A percentile compares a stretch with the other conserved stretches of the same genome.
These are phyloP conservation scores for Hyposmocoma kahamanoa DNA, from an alignment of 1,140 invertebrate species.

Conservation along the genomic window DNA sequence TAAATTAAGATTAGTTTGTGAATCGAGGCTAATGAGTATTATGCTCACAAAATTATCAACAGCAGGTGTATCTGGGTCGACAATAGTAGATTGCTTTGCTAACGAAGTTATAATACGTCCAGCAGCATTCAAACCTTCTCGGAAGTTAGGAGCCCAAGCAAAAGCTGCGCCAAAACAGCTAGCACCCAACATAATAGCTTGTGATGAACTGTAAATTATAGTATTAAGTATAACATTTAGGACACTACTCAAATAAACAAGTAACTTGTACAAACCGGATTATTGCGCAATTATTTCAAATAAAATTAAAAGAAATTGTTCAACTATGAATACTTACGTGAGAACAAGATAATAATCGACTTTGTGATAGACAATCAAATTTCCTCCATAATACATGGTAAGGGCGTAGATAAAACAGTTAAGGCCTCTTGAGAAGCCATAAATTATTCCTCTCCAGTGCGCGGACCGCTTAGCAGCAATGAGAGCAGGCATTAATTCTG, in stretches of 20 bases:
- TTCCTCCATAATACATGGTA: slow-evolving; percentile 81
- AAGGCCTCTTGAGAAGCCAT: slow-evolving; percentile 79
- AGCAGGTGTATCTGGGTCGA: slow-evolving; percentile 27
- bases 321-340: no score
- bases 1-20: no score
- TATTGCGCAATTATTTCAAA: no score
- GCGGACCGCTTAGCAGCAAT: slow-evolving; percentile 69
- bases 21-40: no score
- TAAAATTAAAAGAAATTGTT: no score
- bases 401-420: slow-evolving; percentile 83
- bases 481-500: slow-evolving; percentile 70
- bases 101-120: slow-evolving; percentile 67
- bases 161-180: no score
- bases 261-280: no score
- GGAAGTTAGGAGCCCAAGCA: no score
- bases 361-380: slow-evolving; percentile 75
- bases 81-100: slow-evolving; percentile 56
- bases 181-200: no score
- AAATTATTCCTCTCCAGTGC: slow-evolving; percentile 77
- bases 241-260: no score
- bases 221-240: no score
- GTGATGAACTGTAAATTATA: no score
- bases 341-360: slow-evolving; percentile 78
- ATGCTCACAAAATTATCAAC: slow-evolving; percentile 10
- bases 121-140: slow-evolving; percentile 74